Evolutionary conservation across 2,888 invertebrate genomes (phyloP).

Genomic region (Xylocampa areola): DNA sequence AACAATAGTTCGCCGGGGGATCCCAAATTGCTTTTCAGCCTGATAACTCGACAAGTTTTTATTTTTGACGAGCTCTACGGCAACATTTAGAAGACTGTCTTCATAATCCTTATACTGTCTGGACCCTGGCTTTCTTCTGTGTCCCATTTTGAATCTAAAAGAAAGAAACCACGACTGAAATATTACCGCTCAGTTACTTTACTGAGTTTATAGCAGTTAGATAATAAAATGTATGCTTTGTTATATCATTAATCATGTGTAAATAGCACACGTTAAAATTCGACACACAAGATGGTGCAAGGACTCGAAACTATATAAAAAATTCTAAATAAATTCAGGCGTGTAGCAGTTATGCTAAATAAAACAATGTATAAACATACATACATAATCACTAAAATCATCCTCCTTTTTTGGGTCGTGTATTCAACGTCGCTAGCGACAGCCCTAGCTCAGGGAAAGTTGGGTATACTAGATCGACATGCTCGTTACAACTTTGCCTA

Average conservation of each 20-base stretch:
- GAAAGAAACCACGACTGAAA: constrained; percentile 9
- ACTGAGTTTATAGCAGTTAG: neutral
- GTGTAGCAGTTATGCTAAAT: no score
- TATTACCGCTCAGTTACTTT: neutral
- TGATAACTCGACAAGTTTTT: constrained; percentile 5
- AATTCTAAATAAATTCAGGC: neutral
- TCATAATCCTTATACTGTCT: constrained; percentile 13
- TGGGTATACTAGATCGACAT: neutral
- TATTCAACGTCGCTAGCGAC: constrained; percentile 1
- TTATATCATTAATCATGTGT: no score
- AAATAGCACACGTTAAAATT: no score
- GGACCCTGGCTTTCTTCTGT: constrained; percentile 12
- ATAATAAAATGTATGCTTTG: neutral
- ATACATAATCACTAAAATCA: no score
- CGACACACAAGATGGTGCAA: no score
- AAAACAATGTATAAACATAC: no score
- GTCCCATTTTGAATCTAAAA: constrained; percentile 10
- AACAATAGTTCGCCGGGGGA: constrained; percentile 15
- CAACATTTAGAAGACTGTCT: constrained; percentile 6
- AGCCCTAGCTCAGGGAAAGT: constrained; percentile 3
- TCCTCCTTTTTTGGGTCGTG: neutral
- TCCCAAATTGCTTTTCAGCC: constrained; percentile 17
- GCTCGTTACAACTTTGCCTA: neutral
- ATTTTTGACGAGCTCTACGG: constrained; percentile 12
- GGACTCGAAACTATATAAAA: no score